phyloP scores from a whole-genome alignment of 2,888 invertebrate species.

The Dichetophora obliterata region DNA sequence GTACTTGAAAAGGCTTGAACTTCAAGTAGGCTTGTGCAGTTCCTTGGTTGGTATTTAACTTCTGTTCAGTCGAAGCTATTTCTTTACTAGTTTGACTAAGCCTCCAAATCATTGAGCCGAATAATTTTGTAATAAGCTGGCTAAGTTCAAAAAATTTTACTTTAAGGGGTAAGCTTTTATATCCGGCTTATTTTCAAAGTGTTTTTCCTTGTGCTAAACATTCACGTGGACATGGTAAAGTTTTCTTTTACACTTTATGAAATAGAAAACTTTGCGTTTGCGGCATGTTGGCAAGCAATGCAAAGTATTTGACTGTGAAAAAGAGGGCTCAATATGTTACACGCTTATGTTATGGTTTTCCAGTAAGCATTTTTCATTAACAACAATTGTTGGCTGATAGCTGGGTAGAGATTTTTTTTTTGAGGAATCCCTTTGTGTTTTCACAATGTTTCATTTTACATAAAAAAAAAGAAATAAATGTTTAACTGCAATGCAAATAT shows the following conservation, averaged over 20 bases:
- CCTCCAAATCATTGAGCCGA: no score
- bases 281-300: not conserved
- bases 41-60: no score
- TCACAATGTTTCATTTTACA: no score
- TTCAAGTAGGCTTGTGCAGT: no score
- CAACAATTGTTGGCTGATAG: not conserved
- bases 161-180: no score
- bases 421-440: no score
- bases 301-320: not conserved
- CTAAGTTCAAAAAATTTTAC: no score
- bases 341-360: slow-evolving; percentile 5
- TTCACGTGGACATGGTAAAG: not conserved
- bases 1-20: no score
- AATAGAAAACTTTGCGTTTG: slow-evolving; percentile 3
- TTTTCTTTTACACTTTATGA: slow-evolving; percentile 4
- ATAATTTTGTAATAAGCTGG: no score
- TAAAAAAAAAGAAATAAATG: no score
- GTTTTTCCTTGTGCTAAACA: not conserved
- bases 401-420: not conserved
- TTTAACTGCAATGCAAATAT: not conserved
- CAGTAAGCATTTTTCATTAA: slow-evolving; percentile 4
- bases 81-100: no score
- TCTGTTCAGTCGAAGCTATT: no score
- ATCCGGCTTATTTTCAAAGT: not conserved
- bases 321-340: slow-evolving; percentile 23